These are phyloP conservation scores for Sogatella furcifera DNA, from an alignment of 1,140 invertebrate species.

Conservation along the genomic window DNA sequence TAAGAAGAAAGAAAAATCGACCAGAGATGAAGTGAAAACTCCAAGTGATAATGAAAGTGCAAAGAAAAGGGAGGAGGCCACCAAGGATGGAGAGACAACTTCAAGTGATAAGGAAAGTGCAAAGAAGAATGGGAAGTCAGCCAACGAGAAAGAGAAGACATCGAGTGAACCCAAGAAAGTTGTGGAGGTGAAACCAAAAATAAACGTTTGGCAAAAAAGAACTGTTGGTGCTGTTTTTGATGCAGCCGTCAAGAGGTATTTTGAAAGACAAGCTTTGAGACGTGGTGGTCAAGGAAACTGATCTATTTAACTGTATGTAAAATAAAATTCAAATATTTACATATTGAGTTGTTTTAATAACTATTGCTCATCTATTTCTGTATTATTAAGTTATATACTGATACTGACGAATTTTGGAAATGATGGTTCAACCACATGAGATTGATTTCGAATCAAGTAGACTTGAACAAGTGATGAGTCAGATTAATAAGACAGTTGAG, in stretches of 20 bases:
- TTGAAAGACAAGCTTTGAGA: constrained; percentile 48
- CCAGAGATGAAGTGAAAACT: constrained; percentile 16
- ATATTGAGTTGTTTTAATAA: no score
- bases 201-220: constrained; percentile 69
- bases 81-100: constrained; percentile 6
- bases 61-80: constrained; percentile 6
- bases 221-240: constrained; percentile 75
- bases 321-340: not conserved
- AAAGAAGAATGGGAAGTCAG: constrained; percentile 6
- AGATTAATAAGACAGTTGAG: no score
- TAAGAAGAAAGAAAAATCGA: constrained; percentile 30
- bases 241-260: constrained; percentile 68
- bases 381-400: no score
- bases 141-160: constrained; percentile 3
- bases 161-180: constrained; percentile 8
- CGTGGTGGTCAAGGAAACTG: not conserved
- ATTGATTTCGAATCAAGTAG: no score
- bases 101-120: constrained; percentile 18
- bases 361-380: no score
- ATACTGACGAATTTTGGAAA: no score
- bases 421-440: no score
- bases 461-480: no score
- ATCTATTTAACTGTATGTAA: not conserved
- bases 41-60: constrained; percentile 14
- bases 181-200: constrained; percentile 10